Evolutionary conservation across 2,888 invertebrate genomes (phyloP).

Genomic region (Cremastinae sp.): DNA sequence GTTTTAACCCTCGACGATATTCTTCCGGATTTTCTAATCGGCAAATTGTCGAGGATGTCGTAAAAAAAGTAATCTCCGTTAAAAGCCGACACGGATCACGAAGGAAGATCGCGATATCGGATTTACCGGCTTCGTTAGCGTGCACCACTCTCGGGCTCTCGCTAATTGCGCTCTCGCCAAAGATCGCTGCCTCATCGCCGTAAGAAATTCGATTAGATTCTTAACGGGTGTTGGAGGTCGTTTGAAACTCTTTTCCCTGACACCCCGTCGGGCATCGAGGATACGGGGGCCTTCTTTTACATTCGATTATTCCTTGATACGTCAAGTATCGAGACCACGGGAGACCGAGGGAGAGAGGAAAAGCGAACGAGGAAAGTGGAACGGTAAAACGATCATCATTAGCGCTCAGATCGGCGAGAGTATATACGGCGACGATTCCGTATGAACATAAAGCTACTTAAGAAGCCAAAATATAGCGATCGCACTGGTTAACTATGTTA

Average conservation of each 20-base stretch:
- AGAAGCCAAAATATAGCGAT: slow-evolving; percentile 65
- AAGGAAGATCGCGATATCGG: slow-evolving; percentile 27
- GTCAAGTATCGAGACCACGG: neutral
- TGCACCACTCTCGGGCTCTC: slow-evolving; percentile 22
- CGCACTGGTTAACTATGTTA: slow-evolving; percentile 69
- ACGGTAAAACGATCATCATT: slow-evolving; percentile 35
- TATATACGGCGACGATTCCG: slow-evolving; percentile 25
- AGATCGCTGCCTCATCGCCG: slow-evolving; percentile 19
- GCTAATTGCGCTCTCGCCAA: slow-evolving; percentile 40
- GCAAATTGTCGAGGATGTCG: neutral
- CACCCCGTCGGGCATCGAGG: slow-evolving; percentile 12
- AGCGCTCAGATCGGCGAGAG: slow-evolving; percentile 17
- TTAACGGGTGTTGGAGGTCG: slow-evolving; percentile 39
- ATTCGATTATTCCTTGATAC: slow-evolving; percentile 33
- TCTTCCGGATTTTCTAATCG: no score
- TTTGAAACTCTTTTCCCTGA: slow-evolving; percentile 13
- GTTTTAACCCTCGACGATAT: no score
- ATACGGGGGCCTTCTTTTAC: neutral
- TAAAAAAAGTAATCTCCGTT: slow-evolving; percentile 5
- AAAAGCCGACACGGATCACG: neutral
- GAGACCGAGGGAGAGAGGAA: neutral
- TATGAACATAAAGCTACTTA: slow-evolving; percentile 34
- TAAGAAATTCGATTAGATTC: slow-evolving; percentile 54
- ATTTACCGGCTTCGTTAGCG: slow-evolving; percentile 45
- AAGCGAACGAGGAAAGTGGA: slow-evolving; percentile 17